Evolutionary conservation across 2,113 vertebrate genomes (phyloP).

Genomic region (Fulmarus glacialis): DNA sequence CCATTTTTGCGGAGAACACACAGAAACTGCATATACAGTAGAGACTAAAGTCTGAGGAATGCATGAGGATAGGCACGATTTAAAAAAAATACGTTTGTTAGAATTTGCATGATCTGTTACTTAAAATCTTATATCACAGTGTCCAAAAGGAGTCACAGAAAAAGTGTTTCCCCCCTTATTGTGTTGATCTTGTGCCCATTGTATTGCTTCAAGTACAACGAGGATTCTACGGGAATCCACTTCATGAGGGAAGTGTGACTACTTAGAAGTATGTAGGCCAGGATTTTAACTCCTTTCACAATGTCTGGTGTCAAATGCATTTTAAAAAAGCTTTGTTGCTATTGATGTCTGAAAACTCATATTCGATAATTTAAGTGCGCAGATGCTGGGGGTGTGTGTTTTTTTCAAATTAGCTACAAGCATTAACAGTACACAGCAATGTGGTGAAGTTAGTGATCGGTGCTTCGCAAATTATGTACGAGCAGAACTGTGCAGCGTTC

Average conservation of each 20-base stretch:
- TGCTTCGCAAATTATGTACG: rapidly evolving
- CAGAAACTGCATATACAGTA: neutral
- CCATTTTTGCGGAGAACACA: neutral
- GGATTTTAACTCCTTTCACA: neutral
- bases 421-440: neutral
- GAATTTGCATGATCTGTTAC: neutral
- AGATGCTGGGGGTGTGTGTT: neutral
- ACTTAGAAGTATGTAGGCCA: neutral
- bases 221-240: neutral
- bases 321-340: neutral
- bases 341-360: neutral
- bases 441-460: neutral
- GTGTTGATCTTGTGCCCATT: neutral
- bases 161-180: neutral
- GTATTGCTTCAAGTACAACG: neutral
- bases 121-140: neutral
- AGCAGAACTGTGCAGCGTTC: neutral
- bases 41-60: neutral
- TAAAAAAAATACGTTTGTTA: neutral
- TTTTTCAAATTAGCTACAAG: neutral
- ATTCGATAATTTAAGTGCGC: rapidly evolving
- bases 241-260: neutral
- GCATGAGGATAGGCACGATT: rapidly evolving
- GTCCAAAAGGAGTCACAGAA: neutral
- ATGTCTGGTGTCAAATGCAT: neutral